Base-by-base conservation (phyloP, 1,140 invertebrate species). In the Bombus haemorrhoidalis region DNA sequence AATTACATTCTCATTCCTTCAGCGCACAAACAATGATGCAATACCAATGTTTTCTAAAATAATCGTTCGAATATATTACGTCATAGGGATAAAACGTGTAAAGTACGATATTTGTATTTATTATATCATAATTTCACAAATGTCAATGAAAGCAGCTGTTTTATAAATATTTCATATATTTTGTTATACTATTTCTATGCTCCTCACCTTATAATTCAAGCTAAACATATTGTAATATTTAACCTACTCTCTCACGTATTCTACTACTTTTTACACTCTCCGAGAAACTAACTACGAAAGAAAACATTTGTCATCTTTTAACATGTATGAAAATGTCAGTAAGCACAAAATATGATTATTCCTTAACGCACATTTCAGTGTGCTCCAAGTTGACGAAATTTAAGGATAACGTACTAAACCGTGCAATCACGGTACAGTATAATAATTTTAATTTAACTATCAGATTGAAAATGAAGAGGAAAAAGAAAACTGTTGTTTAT, bases 131-230 rank as follows among this genome's bases (percentile, higher is more conserved):
- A 82, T 88, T 84, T 93, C 89, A 92, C 91, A 89, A 91, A 86
- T 91, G 84, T 86, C 91, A 92, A 85, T 90, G 87, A 86, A 85
- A 85, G 83, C 78, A 82, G 86, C 91, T 93, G 91, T 94, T 94
- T 94, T 93, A 93, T 94, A 94, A 94, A 94, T 94, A 94, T 93
- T 94, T 95, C 90, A 94, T 94, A 95, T 95, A 94, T 95, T 95
- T 95, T 95, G 93, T 95, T 95, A 94, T 94, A 95, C 93, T 94
- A 85, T 95, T 94, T 94, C 93, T 95, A 95, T 93, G 92, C 94
- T 94, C 93, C 93, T 91, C 81, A 88, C 86, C 83, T 90, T 87
- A 90, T 87, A 83, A 85, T 87, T 90, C 85, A 91, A 89, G 81
- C 68, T 86, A 86, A 86, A 72, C 79, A 59, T 86, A 90, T 77